Evolutionary conservation across 2,113 vertebrate genomes (phyloP), one percentile per base, ranked within the genome.

Genomic region (Centropristis striata): DNA sequence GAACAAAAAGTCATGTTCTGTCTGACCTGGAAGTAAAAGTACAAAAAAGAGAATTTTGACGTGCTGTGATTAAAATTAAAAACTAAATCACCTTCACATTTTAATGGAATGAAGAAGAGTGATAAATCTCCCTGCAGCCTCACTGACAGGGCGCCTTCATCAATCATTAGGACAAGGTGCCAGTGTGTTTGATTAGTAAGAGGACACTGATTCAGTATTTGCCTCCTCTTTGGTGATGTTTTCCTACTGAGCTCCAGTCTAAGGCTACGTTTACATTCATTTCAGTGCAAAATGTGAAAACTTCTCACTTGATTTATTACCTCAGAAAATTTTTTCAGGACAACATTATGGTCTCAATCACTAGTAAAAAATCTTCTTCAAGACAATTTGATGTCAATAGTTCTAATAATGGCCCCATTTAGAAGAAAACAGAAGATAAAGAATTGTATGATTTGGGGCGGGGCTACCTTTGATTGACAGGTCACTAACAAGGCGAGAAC

Each of bases 151-250:
- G 13, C 39, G 59, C 59, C 37, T 63, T 46, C 57, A 86, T 42
- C 32, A 51, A 8, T 74, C 42, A 50, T 10, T 10, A 42, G 9
- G 13, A 53, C 47, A 57, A 54, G 37, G 53, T 51, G 60, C 58
- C 78, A 64, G 21, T 8, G 5, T 59, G 73, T 81, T 69, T 78
- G 65, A 76, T 78, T 37, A 72, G 50, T 20, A 51, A 49, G 14
- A n/a, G 25, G n/a, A 1, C 28, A 28, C 37, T 28, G 39, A 59
- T 51, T 53, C 39, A 50, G 32, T 4, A 8, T 42, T 1, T 21
- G 63, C 4, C 14, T n/a, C 73, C 67, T 66, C 44, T 16, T 70
- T 32, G 18, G 7, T 21, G 11, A 21, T 63, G 36, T 57, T 81
- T 78, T 69, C 74, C 36, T 37, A 32, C 63, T 8, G 32, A 46